phyloP scores from a whole-genome alignment of 2,113 vertebrate species.

The Solenodon paradoxus region DNA sequence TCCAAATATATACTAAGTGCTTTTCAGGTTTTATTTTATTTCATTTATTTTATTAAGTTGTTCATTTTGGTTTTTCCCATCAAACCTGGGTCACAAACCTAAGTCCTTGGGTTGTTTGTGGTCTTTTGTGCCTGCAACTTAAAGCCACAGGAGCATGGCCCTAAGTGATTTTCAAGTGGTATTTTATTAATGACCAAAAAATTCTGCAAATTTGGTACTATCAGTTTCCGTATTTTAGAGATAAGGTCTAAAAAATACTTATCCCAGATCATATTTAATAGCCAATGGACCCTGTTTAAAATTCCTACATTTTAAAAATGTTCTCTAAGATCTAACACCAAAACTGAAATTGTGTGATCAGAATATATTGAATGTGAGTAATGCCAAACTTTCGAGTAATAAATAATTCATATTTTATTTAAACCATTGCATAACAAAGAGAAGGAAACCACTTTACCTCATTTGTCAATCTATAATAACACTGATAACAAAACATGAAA shows the following conservation, averaged over 20 bases:
- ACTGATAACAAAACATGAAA: not conserved
- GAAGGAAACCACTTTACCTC: not conserved
- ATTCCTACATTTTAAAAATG: not conserved
- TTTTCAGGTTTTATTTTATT: no score
- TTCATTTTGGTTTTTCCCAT: no score
- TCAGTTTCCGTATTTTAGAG: not conserved
- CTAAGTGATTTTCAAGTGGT: no score
- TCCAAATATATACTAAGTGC: not conserved
- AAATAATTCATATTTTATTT: not conserved
- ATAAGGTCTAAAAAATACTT: not conserved
- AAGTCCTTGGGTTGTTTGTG: no score
- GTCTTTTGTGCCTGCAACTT: no score
- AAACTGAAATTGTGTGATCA: not conserved
- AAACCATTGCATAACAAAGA: not conserved
- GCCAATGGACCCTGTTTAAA: not conserved
- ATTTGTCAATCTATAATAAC: not conserved
- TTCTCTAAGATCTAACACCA: not conserved
- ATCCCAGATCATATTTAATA: not conserved
- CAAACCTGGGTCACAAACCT: no score
- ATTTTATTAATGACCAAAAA: not conserved
- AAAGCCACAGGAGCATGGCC: no score
- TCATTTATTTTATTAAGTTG: no score
- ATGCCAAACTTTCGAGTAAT: not conserved
- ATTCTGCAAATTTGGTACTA: not conserved
- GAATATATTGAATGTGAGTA: not conserved